Base-by-base conservation (phyloP, 1,140 invertebrate genomes). In the Plutomurus gul region DNA sequence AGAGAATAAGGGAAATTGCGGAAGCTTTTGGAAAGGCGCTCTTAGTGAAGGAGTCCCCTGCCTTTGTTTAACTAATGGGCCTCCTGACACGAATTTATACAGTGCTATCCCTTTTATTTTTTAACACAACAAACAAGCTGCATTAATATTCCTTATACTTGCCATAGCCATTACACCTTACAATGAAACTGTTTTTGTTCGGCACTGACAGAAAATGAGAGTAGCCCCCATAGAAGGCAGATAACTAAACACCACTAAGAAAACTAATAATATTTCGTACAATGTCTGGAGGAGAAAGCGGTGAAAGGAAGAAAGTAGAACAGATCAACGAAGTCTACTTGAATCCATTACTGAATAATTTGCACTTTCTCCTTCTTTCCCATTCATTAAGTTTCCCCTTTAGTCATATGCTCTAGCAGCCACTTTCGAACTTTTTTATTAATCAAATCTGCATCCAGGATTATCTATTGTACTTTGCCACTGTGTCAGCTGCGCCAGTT, bases 11-110 rank as follows among this genome's bases (percentile, higher is more conserved):
- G 33, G 30, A 40, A 72, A 40, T 20, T 39, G 40, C 18, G 70
- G 18, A 72, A 72, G 37, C 18, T 27, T 16, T 72, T 72, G 36
- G 25, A 72, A 72, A 40, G 70, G 25, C 36, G 70, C 70, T 72
- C 70, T 72, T 72, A 72, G 70, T 73, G 76, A 78, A 71, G 47
- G 70, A 70, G 36, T 71, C 43, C 40, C 36, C 39, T 74, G 25
- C 77, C 49, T 78, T 79, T 79, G 77, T 79, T 51, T 79, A 72
- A 51, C 46, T 73, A 51, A 76, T 80, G 56, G 75, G 51, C 56
- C 79, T 71, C 79, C 75, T 77, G 79, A 75, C 79, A 81, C 75
- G 75, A 77, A 81, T 81, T 81, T 81, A 81, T 75, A 74, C 43
- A 75, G 70, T 56, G 47, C 70, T 72, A 56, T 72, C 70, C 36